Base-by-base conservation (phyloP, 2,797 vertebrate genomes). In the Poecilia velifera region DNA sequence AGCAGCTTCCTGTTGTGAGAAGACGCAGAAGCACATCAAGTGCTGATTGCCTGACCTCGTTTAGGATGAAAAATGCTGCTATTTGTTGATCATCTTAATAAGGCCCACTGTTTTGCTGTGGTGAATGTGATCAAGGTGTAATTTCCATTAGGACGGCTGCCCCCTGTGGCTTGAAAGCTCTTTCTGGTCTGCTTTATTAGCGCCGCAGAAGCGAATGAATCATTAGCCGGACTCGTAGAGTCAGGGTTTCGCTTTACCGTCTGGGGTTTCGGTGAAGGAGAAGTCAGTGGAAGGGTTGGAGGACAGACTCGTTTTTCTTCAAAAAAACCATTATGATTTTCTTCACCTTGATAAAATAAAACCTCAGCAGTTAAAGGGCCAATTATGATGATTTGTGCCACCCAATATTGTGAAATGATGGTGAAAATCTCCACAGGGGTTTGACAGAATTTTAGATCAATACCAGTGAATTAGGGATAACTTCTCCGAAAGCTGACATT, bases 311-410 rank as follows among this genome's bases (percentile, higher is more conserved):
- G 74, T 78, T 85, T 85, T 82, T 28, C 73, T 73, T 77, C 76
- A 46, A 79, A 76, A 87, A 81, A 47, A 16, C 57, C 57, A 64
- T 46, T 77, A 80, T 76, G 57, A 80, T 79, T 88, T 84, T 74
- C 55, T 68, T 18, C 59, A 81, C 76, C 80, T 83, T 82, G 55
- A 82, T 82, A 18, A 76, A 86, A 85, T 84, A 72, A 85, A 87
- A 86, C 68, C 74, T 87, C 55, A 75, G 78, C 72, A 73, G 64
- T 77, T 78, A 86, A 80, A 82, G 57, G 25, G 20, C 31, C 55
- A 80, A 84, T 89, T 85, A 74, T 83, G 81, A 85, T 87, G 84
- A 88, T 87, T 88, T 91, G 74, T 85, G 77, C 77, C 16, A 79
- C 57, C 22, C 31, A 16, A 8, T 41, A 45, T 43, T n/a, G 73